These are phyloP conservation scores for Galerucella calmariensis DNA, from an alignment of 2,888 invertebrate genomes.

Conservation along the genomic window DNA sequence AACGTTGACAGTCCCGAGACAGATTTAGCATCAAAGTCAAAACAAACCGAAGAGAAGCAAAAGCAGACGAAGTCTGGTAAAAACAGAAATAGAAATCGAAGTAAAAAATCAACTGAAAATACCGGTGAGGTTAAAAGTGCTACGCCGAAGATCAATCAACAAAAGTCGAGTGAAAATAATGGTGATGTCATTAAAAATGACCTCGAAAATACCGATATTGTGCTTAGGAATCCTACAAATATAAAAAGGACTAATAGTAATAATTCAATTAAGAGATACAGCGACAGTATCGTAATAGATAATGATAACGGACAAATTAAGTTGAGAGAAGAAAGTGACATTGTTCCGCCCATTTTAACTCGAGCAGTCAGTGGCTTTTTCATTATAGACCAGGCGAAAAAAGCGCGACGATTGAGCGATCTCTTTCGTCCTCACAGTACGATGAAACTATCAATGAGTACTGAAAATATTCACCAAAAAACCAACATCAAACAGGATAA, in stretches of 20 bases:
- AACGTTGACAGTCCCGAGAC: conserved; percentile 41
- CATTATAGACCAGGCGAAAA: conserved; percentile 52
- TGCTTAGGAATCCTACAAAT: conserved; percentile 50
- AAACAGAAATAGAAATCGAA: conserved; percentile 49
- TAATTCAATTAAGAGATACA: conserved; percentile 57
- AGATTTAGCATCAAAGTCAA: conserved; percentile 41
- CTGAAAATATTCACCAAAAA: conserved; percentile 55
- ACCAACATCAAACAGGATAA: conserved; percentile 49
- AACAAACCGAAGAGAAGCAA: conserved; percentile 46
- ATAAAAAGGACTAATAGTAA: conserved; percentile 45
- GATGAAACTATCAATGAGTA: conserved; percentile 51
- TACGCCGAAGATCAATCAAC: conserved; percentile 2
- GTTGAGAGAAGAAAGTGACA: conserved; percentile 46
- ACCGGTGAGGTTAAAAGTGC: conserved; percentile 22
- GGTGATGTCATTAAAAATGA: conserved; percentile 47
- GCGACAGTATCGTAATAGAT: conserved; percentile 62
- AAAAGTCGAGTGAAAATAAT: conserved; percentile 12
- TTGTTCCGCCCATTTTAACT: conserved; percentile 46
- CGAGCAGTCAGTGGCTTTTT: conserved; percentile 58
- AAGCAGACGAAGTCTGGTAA: conserved; percentile 47
- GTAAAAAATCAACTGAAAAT: conserved; percentile 44
- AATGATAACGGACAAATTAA: conserved; percentile 42
- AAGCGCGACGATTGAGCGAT: conserved; percentile 60
- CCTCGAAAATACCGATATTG: conserved; percentile 51
- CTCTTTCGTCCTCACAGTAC: conserved; percentile 54